These are phyloP conservation scores for Laterallus jamaicensis DNA, from an alignment of 2,113 vertebrate species.

Conservation along the genomic window DNA sequence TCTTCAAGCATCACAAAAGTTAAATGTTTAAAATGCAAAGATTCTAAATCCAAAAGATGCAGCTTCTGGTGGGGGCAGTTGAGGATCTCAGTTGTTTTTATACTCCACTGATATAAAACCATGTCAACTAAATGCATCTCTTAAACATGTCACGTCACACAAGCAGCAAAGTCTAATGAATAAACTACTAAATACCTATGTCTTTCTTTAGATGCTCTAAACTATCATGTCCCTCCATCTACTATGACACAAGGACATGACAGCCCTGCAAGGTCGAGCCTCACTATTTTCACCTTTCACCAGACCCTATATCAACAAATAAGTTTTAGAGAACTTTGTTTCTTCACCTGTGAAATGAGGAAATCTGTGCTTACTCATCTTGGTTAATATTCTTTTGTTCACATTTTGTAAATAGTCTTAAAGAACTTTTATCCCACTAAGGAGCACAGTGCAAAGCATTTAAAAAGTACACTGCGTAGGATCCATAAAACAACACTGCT, in stretches of 20 bases:
- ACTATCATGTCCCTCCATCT: not conserved
- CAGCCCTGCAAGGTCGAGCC: not conserved
- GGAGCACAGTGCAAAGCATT: not conserved
- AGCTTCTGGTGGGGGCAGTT: not conserved
- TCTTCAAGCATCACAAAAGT: not conserved
- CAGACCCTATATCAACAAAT: not conserved
- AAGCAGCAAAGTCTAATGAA: not conserved
- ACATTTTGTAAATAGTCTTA: not conserved
- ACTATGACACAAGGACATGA: rapidly evolving
- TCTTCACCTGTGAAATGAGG: slow-evolving; percentile 22
- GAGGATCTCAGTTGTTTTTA: not conserved
- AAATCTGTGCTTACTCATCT: slow-evolving; percentile 18
- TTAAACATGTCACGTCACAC: not conserved
- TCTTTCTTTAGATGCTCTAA: not conserved
- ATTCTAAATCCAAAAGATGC: not conserved
- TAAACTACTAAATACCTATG: not conserved
- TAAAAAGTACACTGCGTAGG: not conserved
- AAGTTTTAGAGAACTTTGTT: not conserved
- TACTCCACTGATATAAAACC: rapidly evolving
- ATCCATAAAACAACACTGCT: slow-evolving; percentile 22
- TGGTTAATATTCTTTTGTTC: slow-evolving; percentile 28
- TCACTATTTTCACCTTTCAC: not conserved
- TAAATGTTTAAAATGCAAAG: not conserved
- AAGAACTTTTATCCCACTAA: not conserved
- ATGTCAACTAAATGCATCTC: not conserved